A percentile compares a stretch with the other conserved stretches of the same genome.
Conservation (phyloP, 2,797 vertebrate genomes). For the Dermochelys coriacea region DNA sequence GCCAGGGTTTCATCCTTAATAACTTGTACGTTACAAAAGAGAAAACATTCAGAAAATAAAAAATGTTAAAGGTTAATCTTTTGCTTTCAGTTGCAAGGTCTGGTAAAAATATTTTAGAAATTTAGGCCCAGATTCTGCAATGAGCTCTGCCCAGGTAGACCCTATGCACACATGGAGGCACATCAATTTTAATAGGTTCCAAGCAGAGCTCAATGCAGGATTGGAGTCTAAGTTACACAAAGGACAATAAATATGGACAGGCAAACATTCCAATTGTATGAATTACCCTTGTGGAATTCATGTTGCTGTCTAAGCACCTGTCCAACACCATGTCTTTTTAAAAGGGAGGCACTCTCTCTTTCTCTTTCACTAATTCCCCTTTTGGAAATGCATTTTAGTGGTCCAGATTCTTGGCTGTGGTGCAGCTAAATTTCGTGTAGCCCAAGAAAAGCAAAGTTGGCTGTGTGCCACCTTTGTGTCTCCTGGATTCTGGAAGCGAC, state of each 20-base stretch:
- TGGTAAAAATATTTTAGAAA: neutral
- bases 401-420: neutral
- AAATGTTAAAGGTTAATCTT: neutral
- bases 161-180: neutral
- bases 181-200: neutral
- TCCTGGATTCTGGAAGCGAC: neutral
- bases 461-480: neutral
- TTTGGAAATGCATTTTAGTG: neutral
- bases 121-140: neutral
- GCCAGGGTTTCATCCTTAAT: neutral
- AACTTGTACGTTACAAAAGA: neutral
- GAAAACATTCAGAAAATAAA: neutral
- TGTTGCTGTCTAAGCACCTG: neutral
- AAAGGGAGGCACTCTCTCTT: neutral
- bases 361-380: neutral
- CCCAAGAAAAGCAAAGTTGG: neutral
- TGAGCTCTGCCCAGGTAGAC: neutral
- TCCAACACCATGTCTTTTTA: neutral
- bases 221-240: neutral
- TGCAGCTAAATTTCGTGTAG: neutral
- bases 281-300: neutral
- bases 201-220: neutral
- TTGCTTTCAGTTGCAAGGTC: neutral
- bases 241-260: neutral
- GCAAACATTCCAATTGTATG: neutral